Evolutionary conservation across 2,797 vertebrate species (phyloP).

Genomic region (Pantherophis vulpinus): DNA sequence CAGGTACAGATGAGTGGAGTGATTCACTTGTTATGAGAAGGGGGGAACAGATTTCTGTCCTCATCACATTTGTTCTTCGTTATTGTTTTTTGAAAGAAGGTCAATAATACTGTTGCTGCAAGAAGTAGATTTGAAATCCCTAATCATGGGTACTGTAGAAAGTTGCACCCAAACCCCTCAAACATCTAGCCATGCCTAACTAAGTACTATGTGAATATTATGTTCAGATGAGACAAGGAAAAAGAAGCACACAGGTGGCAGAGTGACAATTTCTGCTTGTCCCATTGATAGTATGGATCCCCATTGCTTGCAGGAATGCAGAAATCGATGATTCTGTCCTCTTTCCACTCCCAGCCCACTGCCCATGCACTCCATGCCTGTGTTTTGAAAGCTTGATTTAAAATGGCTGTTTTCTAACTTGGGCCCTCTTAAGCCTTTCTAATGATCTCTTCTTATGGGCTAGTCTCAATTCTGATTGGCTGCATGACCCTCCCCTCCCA

Average conservation of each 20-base stretch:
- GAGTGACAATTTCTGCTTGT: background rate
- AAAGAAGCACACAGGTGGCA: background rate
- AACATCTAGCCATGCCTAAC: background rate
- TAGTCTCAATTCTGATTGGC: background rate
- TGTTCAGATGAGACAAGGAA: background rate
- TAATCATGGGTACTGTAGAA: background rate
- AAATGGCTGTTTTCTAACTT: background rate
- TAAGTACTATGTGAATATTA: background rate
- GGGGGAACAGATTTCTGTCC: background rate
- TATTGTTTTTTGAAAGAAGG: background rate
- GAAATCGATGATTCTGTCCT: background rate
- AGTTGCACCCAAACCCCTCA: background rate
- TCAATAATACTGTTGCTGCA: background rate
- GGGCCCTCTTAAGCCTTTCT: background rate
- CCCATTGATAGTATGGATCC: background rate
- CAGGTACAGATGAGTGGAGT: background rate
- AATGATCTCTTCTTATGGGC: background rate
- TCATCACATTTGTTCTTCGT: background rate
- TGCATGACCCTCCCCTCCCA: background rate
- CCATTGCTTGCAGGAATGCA: background rate
- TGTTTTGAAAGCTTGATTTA: background rate
- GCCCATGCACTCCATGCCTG: background rate
- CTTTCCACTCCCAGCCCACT: background rate
- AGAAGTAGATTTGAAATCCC: background rate
- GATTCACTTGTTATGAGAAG: background rate